Evolutionary conservation across 2,113 vertebrate genomes (phyloP).

Genomic region (human): DNA sequence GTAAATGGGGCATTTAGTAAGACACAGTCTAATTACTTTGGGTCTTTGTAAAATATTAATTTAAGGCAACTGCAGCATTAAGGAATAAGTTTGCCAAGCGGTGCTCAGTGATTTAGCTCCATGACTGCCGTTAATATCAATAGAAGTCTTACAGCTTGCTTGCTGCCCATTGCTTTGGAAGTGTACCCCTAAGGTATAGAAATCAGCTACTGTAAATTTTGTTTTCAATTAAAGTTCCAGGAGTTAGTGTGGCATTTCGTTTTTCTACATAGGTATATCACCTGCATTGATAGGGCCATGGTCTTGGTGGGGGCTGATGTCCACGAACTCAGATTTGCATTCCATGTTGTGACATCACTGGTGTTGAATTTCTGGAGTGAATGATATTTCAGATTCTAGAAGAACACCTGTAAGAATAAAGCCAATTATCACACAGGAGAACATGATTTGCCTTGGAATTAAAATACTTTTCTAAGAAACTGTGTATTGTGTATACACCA

Average conservation of each 20-base stretch:
- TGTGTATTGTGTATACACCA: background rate
- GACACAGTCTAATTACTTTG: slow-evolving; percentile 81
- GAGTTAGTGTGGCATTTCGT: slow-evolving; percentile 48
- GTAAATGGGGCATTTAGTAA: slow-evolving; percentile 80
- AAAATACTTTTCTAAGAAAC: background rate
- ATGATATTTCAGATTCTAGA: background rate
- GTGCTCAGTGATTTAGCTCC: slow-evolving; percentile 77
- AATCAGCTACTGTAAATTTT: slow-evolving; percentile 72
- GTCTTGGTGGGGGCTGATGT: background rate
- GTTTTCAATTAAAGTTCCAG: slow-evolving; percentile 73
- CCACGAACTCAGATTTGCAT: background rate
- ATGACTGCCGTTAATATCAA: slow-evolving; percentile 80
- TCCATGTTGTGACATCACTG: background rate
- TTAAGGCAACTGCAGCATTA: slow-evolving; percentile 82
- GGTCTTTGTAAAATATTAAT: slow-evolving; percentile 85
- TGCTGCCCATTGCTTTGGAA: slow-evolving; percentile 80
- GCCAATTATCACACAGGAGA: background rate
- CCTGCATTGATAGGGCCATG: background rate
- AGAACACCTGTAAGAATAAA: background rate
- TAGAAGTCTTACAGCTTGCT: slow-evolving; percentile 80
- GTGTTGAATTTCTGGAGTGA: background rate
- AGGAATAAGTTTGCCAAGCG: slow-evolving; percentile 79
- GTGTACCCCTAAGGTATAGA: slow-evolving; percentile 82
- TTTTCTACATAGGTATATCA: background rate
- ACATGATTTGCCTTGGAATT: background rate